phyloP scores from a whole-genome alignment of 2,888 invertebrate genomes.

The Hedychridium roseum region DNA sequence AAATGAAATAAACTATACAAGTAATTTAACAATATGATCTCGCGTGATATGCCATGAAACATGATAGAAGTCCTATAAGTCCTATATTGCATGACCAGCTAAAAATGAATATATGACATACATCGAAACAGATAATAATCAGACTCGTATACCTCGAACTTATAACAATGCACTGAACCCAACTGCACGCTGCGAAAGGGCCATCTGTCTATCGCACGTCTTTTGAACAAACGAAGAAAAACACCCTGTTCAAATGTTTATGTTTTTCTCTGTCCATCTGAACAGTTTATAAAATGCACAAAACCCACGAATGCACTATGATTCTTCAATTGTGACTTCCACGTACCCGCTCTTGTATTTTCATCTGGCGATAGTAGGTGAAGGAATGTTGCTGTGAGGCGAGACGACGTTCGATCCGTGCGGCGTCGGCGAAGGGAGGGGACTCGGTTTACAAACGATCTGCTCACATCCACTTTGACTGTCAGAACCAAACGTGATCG shows the following conservation, averaged over 20 bases:
- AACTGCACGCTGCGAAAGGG: too few species aligned
- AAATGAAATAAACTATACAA: slow-evolving; percentile 35
- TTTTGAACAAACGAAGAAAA: too few species aligned
- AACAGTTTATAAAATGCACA: too few species aligned
- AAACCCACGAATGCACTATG: too few species aligned
- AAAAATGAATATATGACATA: too few species aligned
- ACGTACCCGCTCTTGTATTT: slow-evolving; percentile 22
- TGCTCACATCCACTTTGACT: slow-evolving; percentile 55
- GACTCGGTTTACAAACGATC: slow-evolving; percentile 58
- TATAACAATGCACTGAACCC: too few species aligned
- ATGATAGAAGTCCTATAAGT: background rate
- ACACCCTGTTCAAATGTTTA: too few species aligned
- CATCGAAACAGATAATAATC: too few species aligned
- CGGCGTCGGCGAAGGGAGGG: slow-evolving; percentile 50
- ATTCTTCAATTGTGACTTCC: too few species aligned
- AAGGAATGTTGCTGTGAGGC: slow-evolving; percentile 52
- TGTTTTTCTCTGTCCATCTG: too few species aligned
- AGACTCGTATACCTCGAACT: too few species aligned
- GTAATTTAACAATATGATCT: slow-evolving; percentile 40
- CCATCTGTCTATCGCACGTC: too few species aligned
- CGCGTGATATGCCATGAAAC: slow-evolving; percentile 1
- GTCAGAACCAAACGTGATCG: slow-evolving; percentile 45
- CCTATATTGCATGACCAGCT: background rate
- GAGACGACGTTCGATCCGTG: slow-evolving; percentile 49
- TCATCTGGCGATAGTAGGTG: slow-evolving; percentile 59